Base-by-base conservation (phyloP, 2,113 vertebrate species). In the Setophaga coronata region DNA sequence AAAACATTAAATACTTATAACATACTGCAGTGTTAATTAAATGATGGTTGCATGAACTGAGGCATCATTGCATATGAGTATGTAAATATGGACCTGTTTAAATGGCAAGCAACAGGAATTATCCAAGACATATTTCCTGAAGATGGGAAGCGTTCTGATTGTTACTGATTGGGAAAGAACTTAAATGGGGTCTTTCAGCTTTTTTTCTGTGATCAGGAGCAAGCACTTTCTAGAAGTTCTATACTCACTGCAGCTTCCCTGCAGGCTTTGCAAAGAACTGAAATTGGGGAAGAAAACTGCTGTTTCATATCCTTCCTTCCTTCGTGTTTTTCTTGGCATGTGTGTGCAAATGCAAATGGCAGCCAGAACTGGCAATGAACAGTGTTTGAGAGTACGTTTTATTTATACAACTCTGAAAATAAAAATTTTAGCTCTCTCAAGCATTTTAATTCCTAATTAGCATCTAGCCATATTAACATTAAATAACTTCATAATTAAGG, bases 51-150 rank as follows among this genome's bases (percentile, higher is more conserved):
- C 29, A 31, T 62, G 18, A 73, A 70, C 66, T 56, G 60, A 65
- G 47, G 10, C 36, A 43, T 62, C 1, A 2, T 62, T 62, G 31
- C 23, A 18, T 50, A 7, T 0, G 0, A 82, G n/a, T 43, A 2
- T 60, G 10, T 19, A 43, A 64, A 33, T 33, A 10, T 34, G 18
- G 16, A n/a, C 25, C 29, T 76, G 26, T 31, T 9, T 71, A 40
- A 83, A 60, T 72, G 33, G 24, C 7, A 81, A 29, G 4, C 7
- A 12, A 6, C 10, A 60, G 60, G 15, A 91, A 50, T 45, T 79
- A 66, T 48, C 42, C 12, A 9, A 73, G 69, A 34, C 5, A 1
- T 8, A 3, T 69, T 92, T 42, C 24, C 12, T 66, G 33, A 14
- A 9, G 6, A 4, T 23, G 56, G 42, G 51, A 62, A 31, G 8